Conservation (phyloP, 2,113 vertebrate genomes). For the Microtus oregoni region DNA sequence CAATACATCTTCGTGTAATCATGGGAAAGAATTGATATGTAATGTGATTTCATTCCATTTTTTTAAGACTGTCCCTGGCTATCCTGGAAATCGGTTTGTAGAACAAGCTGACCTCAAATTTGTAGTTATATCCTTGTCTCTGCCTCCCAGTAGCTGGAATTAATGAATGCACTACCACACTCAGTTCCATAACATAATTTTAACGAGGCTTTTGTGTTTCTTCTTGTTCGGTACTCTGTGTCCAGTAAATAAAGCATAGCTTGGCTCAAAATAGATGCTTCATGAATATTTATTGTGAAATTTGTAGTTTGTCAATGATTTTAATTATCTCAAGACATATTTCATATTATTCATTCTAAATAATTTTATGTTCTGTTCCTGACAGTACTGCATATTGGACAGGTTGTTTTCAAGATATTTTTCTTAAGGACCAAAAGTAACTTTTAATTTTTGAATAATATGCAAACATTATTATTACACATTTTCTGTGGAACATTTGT, state of each 20-base stretch:
- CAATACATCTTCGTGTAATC: not conserved
- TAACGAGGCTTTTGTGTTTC: not conserved
- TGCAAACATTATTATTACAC: not conserved
- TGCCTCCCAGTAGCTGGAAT: not conserved
- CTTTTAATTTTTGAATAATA: conserved; percentile 32
- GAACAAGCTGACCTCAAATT: not conserved
- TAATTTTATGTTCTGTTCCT: conserved; percentile 51
- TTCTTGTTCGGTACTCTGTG: not conserved
- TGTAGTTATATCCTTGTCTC: not conserved
- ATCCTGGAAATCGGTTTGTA: no score
- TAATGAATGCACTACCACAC: not conserved
- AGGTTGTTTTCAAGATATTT: conserved; percentile 25
- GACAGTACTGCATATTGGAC: not conserved
- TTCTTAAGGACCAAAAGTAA: not conserved
- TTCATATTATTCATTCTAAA: conserved; percentile 50
- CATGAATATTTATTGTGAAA: conserved; percentile 52
- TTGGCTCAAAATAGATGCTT: not conserved
- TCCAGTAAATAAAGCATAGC: not conserved
- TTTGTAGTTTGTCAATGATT: conserved; percentile 42
- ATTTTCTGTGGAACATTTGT: conserved; percentile 18
- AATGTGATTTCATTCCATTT: not conserved
- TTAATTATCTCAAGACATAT: conserved; percentile 54
- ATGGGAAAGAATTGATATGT: not conserved
- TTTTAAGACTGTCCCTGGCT: not conserved
- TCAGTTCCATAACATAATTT: not conserved